phyloP scores from a whole-genome alignment of 2,797 vertebrate genomes.

The Amblyopsis hoosieri region DNA sequence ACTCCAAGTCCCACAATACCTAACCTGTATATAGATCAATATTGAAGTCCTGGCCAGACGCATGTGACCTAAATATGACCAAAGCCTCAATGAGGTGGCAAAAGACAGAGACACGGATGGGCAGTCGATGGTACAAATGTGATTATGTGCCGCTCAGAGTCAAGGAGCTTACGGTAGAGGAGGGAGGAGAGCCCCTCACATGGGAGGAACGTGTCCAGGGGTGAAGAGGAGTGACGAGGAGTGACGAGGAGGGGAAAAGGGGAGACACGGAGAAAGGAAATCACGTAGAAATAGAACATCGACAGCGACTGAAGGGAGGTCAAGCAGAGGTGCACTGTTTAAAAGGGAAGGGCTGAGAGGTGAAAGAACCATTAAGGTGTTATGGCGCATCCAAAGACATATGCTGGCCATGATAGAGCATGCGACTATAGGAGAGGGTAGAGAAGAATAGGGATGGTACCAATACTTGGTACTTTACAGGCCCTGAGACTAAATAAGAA shows the following conservation, averaged over 20 bases:
- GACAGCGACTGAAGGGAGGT: not conserved
- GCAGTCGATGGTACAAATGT: constrained; percentile 71
- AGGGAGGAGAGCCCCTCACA: constrained; percentile 45
- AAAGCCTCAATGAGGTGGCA: constrained; percentile 66
- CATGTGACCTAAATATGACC: constrained; percentile 57
- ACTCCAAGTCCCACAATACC: constrained; percentile 38
- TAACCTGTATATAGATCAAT: constrained; percentile 39
- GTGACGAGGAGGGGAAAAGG: constrained; percentile 13
- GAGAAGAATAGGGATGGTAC: no score
- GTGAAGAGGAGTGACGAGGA: constrained; percentile 35
- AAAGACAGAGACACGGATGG: constrained; percentile 62
- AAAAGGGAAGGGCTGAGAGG: not conserved
- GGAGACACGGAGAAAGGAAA: constrained; percentile 26
- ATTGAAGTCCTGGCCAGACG: constrained; percentile 51
- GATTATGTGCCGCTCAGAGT: constrained; percentile 64
- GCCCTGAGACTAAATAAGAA: no score
- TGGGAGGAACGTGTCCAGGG: constrained; percentile 33
- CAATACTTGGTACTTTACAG: no score
- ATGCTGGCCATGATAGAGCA: no score
- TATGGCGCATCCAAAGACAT: no score
- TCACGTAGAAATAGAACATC: constrained; percentile 15
- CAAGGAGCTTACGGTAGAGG: constrained; percentile 46
- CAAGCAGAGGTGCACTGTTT: not conserved
- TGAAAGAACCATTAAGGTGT: not conserved
- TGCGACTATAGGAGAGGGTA: no score